A percentile compares a stretch with the other conserved stretches of the same genome.
Conservation (phyloP, 2,113 vertebrate genomes). For the Pollimyrus isidori region DNA sequence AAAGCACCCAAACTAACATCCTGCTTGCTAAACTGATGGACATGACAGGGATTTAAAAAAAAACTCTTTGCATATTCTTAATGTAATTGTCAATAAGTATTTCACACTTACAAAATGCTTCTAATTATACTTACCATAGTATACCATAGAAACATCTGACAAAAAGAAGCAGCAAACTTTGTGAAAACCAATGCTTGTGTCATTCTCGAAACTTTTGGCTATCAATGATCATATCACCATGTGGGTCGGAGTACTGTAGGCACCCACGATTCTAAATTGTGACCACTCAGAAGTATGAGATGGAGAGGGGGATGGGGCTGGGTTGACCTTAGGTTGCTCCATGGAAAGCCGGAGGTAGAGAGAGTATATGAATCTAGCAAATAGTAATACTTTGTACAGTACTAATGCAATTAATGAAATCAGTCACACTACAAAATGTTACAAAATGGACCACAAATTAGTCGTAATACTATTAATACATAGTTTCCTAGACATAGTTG, state of each 20-base stretch:
- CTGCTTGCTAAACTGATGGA: no score
- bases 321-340: no score
- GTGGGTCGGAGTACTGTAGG: background rate
- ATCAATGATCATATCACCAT: background rate
- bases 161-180: no score
- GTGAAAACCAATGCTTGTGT: no score
- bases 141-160: no score
- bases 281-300: background rate
- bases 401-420: background rate
- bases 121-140: no score
- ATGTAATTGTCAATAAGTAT: no score
- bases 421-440: background rate
- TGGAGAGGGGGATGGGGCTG: background rate
- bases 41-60: no score
- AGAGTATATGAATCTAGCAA: background rate
- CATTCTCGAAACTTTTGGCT: no score
- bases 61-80: no score
- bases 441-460: background rate
- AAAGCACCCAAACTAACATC: no score
- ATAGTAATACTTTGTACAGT: background rate
- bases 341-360: background rate
- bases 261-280: background rate
- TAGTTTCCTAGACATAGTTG: background rate
- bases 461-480: background rate
- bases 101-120: no score